phyloP scores from a whole-genome alignment of 2,797 vertebrate genomes.

The Chaetophractus vellerosus region DNA sequence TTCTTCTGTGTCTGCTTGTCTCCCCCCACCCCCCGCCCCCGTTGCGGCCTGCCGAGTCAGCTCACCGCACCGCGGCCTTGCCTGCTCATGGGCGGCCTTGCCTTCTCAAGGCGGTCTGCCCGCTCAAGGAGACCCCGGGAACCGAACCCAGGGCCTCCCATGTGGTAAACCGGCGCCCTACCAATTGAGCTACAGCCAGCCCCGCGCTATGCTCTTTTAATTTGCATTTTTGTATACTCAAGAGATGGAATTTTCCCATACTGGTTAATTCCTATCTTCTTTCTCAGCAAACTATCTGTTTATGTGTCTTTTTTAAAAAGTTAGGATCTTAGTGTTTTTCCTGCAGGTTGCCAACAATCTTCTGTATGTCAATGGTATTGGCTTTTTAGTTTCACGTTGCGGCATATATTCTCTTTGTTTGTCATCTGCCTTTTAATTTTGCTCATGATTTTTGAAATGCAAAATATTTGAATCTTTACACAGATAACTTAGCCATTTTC shows the following conservation, averaged over 20 bases:
- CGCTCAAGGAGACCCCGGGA: too few species aligned
- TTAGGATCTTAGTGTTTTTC: too few species aligned
- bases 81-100: too few species aligned
- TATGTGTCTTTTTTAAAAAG: neutral
- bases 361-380: neutral
- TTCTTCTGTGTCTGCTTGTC: too few species aligned
- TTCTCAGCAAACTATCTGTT: conserved; percentile 10
- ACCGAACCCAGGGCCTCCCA: too few species aligned
- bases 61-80: too few species aligned
- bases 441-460: neutral
- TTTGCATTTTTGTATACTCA: neutral
- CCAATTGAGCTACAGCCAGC: too few species aligned
- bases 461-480: neutral
- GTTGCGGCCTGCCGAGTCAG: too few species aligned
- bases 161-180: too few species aligned
- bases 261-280: conserved; percentile 33
- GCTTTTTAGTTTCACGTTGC: neutral
- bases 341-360: too few species aligned
- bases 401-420: neutral
- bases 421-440: neutral
- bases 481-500: neutral
- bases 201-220: neutral
- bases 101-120: too few species aligned
- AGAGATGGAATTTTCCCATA: neutral
- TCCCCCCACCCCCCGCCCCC: too few species aligned